These are phyloP conservation scores for Delichon dasypus DNA, from an alignment of 2,797 vertebrate species.

Conservation along the genomic window DNA sequence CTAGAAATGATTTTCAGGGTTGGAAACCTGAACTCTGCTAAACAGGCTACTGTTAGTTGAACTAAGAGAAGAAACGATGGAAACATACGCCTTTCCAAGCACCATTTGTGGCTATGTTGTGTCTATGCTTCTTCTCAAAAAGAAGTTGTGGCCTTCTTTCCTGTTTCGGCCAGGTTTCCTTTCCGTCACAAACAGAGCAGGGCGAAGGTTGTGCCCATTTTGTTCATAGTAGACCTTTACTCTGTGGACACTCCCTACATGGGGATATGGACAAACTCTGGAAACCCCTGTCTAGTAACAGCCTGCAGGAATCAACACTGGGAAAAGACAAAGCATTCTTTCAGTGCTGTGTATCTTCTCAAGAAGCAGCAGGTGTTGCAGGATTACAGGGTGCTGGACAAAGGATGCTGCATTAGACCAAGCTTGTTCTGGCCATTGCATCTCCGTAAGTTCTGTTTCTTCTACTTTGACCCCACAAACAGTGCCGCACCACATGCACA, in stretches of 20 bases:
- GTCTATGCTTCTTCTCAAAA: rapidly evolving
- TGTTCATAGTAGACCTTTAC: not conserved
- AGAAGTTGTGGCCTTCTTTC: not conserved
- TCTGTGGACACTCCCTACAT: not conserved
- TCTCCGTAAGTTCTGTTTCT: not conserved
- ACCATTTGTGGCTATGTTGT: not conserved
- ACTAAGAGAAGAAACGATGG: not conserved
- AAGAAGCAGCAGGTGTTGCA: not conserved
- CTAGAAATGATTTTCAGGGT: not conserved
- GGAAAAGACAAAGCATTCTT: not conserved
- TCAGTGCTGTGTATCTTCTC: not conserved
- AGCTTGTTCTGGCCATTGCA: not conserved
- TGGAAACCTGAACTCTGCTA: not conserved
- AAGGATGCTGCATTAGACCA: rapidly evolving
- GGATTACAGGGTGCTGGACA: not conserved
- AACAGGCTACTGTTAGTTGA: not conserved
- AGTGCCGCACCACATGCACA: not conserved
- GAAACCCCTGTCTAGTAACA: not conserved
- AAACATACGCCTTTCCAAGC: not conserved
- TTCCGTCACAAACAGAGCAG: not conserved
- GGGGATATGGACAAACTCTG: not conserved
- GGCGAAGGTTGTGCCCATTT: not conserved
- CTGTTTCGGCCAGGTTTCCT: not conserved
- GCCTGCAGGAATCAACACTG: not conserved
- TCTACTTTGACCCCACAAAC: not conserved